Percentiles rank a stretch among this genome's conserved stretches.
Conservation (phyloP, 2,888 invertebrate genomes). For the Chrysodeixis includens region DNA sequence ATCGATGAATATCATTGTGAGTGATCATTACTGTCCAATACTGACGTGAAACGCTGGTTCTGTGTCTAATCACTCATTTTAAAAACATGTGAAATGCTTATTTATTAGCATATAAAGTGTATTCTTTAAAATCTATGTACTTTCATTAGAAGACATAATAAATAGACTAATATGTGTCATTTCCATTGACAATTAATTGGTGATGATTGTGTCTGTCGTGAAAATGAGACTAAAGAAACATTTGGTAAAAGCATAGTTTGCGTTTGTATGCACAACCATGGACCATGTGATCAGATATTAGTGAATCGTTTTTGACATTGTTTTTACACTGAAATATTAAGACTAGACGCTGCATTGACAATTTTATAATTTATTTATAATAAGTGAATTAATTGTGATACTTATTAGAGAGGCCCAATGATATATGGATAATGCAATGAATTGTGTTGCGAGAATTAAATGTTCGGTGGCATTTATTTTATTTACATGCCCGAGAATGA, state of each 20-base stretch:
- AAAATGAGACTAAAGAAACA: conserved; percentile 76
- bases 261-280: conserved; percentile 85
- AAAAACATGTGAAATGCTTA: conserved; percentile 72
- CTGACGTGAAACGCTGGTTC: conserved; percentile 68
- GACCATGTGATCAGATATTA: conserved; percentile 86
- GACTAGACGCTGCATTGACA: conserved; percentile 84
- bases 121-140: conserved; percentile 77
- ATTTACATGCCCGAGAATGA: conserved; percentile 68
- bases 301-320: conserved; percentile 87
- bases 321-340: conserved; percentile 83
- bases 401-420: conserved; percentile 77
- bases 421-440: conserved; percentile 72
- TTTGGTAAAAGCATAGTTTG: conserved; percentile 82
- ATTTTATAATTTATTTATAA: conserved; percentile 88
- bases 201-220: conserved; percentile 84
- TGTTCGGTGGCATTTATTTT: conserved; percentile 75
- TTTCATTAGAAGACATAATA: conserved; percentile 82
- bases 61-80: conserved; percentile 70
- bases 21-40: conserved; percentile 70
- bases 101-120: conserved; percentile 81
- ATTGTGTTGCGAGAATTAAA: conserved; percentile 73
- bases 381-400: conserved; percentile 88
- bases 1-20: conserved; percentile 69
- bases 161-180: conserved; percentile 77
- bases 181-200: conserved; percentile 82